These are phyloP conservation scores for Chiloscyllium plagiosum DNA, from an alignment of 2,113 vertebrate species.

Conservation along the genomic window DNA sequence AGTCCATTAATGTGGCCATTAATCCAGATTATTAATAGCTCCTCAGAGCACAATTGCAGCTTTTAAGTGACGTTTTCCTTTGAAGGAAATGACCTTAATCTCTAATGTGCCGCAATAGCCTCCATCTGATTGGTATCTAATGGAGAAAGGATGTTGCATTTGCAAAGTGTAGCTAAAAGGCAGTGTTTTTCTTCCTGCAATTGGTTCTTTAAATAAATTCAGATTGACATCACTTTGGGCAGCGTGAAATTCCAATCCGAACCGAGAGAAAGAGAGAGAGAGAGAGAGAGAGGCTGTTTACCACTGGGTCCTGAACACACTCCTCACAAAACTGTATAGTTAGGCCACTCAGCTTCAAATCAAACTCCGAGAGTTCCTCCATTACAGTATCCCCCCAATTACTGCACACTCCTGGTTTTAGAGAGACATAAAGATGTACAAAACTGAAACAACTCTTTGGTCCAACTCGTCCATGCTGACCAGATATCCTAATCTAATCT, in stretches of 20 bases:
- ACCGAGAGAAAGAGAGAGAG: not conserved
- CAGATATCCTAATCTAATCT: too few relatives aligned
- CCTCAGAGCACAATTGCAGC: not conserved
- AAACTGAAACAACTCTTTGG: too few relatives aligned
- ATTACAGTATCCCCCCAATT: too few relatives aligned
- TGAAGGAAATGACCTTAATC: not conserved
- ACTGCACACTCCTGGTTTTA: too few relatives aligned
- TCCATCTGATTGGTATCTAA: not conserved
- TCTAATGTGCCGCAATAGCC: not conserved
- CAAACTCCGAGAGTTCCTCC: too few relatives aligned
- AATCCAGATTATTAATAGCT: not conserved
- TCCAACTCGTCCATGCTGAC: too few relatives aligned
- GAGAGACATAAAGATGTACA: too few relatives aligned
- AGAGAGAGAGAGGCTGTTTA: not conserved
- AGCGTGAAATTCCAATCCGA: not conserved
- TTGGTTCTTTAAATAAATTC: not conserved
- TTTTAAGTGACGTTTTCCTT: not conserved
- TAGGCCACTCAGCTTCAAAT: too few relatives aligned
- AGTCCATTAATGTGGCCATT: not conserved
- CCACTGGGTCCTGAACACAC: not conserved
- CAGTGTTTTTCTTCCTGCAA: not conserved
- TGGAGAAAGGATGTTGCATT: slow-evolving; percentile 19
- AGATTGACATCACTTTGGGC: too few relatives aligned
- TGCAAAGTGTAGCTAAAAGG: not conserved
- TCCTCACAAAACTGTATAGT: not conserved